Evolutionary conservation across 2,888 invertebrate genomes (phyloP), one percentile per base, ranked within the genome.

Genomic region (Xanthia icteritia): DNA sequence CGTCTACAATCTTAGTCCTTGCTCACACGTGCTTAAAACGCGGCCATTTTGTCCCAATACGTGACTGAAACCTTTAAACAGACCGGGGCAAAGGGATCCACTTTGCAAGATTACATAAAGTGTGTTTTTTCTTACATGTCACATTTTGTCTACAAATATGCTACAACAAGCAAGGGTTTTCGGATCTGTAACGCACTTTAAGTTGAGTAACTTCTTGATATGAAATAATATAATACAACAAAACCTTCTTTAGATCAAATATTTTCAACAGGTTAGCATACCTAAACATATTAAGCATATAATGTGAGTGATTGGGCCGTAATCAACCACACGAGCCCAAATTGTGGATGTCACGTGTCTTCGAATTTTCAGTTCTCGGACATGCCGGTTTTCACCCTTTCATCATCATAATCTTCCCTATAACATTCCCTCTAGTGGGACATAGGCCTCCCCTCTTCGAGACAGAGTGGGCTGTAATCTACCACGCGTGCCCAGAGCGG

Each of bases 11-110:
- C 36, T 65, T 39, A 74, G 31, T 48, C 13, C 36, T 58, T 20
- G 8, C 56, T 15, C n/a, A 63, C 54, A 48, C 71, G 67, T 36
- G 60, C 66, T 23, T 20, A 56, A 68, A 56, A 8, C 45, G 45
- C 9, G 27, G 68, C 60, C 61, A 78, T 68, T 79, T 79, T 51
- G n/a, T 51, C 42, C 9, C n/a, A 17, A 65, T 72, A 82, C 83
- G 82, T 82, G 82, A 78, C 74, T 61, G 23, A 69, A 72, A n/a
- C 36, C 42, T 54, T 69, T 39, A 60, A 83, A 72, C 56, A 56
- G 45, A 45, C 9, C 23, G 60, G 5, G 1, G 5, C 58, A 27
- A 64, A 74, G 48, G 60, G 17, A 68, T 65, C 70, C 56, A 64
- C 71, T 83, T 72, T 75, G 36, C 42, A 58, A 65, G 72, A 83